These are phyloP conservation scores for Sandelia bainsii DNA, from an alignment of 2,797 vertebrate genomes.

Conservation along the genomic window DNA sequence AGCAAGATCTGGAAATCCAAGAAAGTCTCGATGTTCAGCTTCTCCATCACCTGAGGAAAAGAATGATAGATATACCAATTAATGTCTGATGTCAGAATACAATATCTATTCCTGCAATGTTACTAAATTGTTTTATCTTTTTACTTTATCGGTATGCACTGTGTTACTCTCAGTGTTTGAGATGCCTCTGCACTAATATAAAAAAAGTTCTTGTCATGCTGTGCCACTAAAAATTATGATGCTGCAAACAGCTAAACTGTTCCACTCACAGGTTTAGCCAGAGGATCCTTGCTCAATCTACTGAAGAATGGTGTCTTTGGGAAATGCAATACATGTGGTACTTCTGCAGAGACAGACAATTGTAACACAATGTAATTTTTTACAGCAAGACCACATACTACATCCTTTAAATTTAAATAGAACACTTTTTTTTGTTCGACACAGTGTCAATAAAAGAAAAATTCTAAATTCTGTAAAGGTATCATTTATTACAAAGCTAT, in stretches of 20 bases:
- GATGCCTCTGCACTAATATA: not conserved
- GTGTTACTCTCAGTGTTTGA: not conserved
- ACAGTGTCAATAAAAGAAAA: not conserved
- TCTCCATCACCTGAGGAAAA: conserved; percentile 65
- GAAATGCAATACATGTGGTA: conserved; percentile 55
- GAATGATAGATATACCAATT: not conserved
- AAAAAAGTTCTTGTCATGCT: not conserved
- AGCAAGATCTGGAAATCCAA: conserved; percentile 59
- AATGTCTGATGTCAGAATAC: not conserved
- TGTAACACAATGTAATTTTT: not conserved
- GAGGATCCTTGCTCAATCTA: conserved; percentile 65
- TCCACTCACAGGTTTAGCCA: conserved; percentile 75
- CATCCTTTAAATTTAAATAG: not conserved
- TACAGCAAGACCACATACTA: not conserved
- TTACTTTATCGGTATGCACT: not conserved
- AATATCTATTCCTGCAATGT: not conserved
- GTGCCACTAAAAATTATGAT: not conserved
- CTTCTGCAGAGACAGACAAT: conserved; percentile 63
- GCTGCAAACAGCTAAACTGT: conserved; percentile 10
- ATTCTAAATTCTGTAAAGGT: not conserved
- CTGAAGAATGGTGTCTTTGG: conserved; percentile 80
- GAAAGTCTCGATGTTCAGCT: conserved; percentile 56
- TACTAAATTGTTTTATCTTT: not conserved
- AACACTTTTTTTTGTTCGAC: not conserved
- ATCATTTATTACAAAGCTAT: not conserved